Percentiles rank a stretch among this genome's conserved stretches.
Conservation (phyloP, 2,797 vertebrate genomes). For the Falco columbarius region DNA sequence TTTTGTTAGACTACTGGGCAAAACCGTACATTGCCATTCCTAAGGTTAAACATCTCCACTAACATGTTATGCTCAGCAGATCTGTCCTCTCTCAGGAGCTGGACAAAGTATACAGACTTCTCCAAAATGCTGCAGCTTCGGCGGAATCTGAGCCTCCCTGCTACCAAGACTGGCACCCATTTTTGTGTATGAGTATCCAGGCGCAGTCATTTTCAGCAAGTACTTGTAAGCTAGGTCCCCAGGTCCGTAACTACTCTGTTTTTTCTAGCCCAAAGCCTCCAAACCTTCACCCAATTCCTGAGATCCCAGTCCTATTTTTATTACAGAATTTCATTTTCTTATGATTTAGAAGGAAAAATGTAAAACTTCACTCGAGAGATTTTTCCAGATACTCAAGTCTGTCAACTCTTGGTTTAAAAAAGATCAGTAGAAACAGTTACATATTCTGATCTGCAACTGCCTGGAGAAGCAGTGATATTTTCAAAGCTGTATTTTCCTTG, state of each 20-base stretch:
- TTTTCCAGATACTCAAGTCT: neutral
- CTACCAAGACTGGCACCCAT: neutral
- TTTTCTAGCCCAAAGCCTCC: neutral
- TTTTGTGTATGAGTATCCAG: neutral
- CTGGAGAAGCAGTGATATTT: neutral
- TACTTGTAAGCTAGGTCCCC: neutral
- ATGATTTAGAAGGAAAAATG: neutral
- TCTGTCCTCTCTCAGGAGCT: neutral
- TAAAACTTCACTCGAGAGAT: neutral
- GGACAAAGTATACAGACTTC: neutral
- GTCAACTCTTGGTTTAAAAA: neutral
- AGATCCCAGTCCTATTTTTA: neutral
- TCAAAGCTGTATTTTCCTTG: constrained; percentile 43
- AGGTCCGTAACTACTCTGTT: neutral
- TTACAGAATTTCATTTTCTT: neutral
- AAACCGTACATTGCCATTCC: neutral
- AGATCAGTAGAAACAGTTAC: neutral
- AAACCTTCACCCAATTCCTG: neutral
- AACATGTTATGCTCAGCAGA: neutral
- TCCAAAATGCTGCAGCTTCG: neutral
- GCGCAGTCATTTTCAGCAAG: neutral
- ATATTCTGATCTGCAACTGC: neutral
- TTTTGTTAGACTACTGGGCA: neutral
- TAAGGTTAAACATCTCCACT: neutral
- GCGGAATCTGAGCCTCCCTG: neutral